These are phyloP conservation scores for Antheraea assamensis DNA, from an alignment of 2,888 invertebrate genomes.

Conservation along the genomic window DNA sequence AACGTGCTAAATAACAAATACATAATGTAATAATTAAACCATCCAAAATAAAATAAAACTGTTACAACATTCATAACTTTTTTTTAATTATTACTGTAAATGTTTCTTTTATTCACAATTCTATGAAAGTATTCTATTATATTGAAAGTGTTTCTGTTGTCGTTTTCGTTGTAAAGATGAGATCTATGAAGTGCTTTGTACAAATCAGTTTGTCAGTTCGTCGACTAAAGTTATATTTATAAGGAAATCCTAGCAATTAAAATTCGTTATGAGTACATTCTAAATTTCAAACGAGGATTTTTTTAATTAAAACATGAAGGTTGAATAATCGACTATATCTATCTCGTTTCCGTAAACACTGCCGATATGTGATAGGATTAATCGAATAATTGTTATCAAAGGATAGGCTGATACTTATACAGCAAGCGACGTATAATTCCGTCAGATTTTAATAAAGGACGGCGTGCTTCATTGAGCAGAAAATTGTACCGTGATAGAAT, in stretches of 20 bases:
- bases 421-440: conserved; percentile 17
- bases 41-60: not conserved
- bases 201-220: not conserved
- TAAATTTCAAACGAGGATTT: not conserved
- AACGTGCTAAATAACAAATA: not conserved
- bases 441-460: conserved; percentile 44
- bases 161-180: not conserved
- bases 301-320: not conserved
- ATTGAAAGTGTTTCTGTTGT: not conserved
- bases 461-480: conserved; percentile 45
- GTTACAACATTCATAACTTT: not conserved
- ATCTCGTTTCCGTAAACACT: not conserved
- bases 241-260: not conserved
- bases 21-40: not conserved
- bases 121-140: not conserved
- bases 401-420: conserved; percentile 9
- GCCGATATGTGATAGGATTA: not conserved
- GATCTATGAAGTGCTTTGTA: not conserved
- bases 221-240: not conserved
- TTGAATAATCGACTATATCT: not conserved
- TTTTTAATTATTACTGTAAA: too few species aligned
- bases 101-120: not conserved
- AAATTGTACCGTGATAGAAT: conserved; percentile 32
- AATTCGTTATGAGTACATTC: not conserved
- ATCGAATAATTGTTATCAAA: conserved; percentile 1